A percentile compares a stretch with the other conserved stretches of the same genome.
These are phyloP conservation scores for Augochlora pura DNA, from an alignment of 1,140 invertebrate species.

Conservation along the genomic window DNA sequence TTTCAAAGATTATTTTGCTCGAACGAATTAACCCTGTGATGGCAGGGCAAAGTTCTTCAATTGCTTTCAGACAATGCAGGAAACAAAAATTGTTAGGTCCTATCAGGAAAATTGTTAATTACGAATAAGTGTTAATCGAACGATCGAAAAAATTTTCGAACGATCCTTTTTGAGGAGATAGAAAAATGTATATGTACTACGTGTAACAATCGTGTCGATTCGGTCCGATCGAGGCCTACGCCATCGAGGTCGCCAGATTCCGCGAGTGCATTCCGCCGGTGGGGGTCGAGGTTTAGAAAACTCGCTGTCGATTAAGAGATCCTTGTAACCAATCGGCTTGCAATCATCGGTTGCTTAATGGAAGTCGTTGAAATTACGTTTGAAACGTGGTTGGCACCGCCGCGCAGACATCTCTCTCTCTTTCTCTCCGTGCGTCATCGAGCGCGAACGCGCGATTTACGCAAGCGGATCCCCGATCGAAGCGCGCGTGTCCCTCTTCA, in stretches of 20 bases:
- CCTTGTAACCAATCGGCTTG: slow-evolving; percentile 37
- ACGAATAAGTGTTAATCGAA: too few relatives aligned
- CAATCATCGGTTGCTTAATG: slow-evolving; percentile 17
- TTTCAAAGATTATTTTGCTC: too few relatives aligned
- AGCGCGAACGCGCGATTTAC: slow-evolving; percentile 21
- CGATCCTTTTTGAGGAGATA: too few relatives aligned
- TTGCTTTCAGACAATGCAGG: too few relatives aligned
- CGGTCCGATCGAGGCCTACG: too few relatives aligned
- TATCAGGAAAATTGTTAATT: too few relatives aligned
- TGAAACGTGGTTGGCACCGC: background rate
- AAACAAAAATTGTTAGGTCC: too few relatives aligned
- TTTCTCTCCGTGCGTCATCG: slow-evolving; percentile 21
- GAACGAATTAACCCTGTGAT: too few relatives aligned
- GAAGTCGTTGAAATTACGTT: slow-evolving; percentile 23
- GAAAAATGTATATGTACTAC: too few relatives aligned
- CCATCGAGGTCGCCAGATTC: background rate
- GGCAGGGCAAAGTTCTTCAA: too few relatives aligned
- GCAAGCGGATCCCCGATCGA: slow-evolving; percentile 19
- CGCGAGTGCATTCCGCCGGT: background rate
- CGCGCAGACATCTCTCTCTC: background rate
- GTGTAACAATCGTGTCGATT: too few relatives aligned
- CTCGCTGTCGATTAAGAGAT: slow-evolving; percentile 27
- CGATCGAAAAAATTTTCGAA: too few relatives aligned
- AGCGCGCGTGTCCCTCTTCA: slow-evolving; percentile 43
- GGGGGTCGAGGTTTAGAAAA: slow-evolving; percentile 27